Evolutionary conservation across 2,888 invertebrate species (phyloP), one percentile per base, ranked within the genome.

Genomic region (Lymantria monacha): DNA sequence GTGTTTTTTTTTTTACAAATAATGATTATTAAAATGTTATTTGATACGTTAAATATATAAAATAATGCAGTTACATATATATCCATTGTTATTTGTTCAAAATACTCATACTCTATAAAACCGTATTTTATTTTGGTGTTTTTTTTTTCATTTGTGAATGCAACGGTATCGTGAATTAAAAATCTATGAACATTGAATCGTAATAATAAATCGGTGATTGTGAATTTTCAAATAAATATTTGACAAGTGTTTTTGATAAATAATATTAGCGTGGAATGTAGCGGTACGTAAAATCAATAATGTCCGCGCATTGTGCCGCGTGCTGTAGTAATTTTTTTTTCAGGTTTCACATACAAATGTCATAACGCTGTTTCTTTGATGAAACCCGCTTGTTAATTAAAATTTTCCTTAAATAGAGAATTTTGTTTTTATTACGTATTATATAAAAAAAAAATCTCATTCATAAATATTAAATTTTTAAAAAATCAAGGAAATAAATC

Each of bases 261-360:
- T 76, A 80, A 74, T 72, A 72, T 61, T 66, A 62, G 60, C 70
- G 61, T 67, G 70, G 71, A 70, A 70, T 72, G 69, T 66, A 67
- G 76, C 73, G 68, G 70, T 68, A 65, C 70, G 73, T 71, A 85
- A 87, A 87, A 87, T 87, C 87, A 76, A 87, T 87, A 87, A 72
- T 79, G 81, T 78, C 76, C 82, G 87, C 87, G 87, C 87, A 86
- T 59, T 74, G 67, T 61, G 61, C 56, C 62, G 63, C 56, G 53
- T 62, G 59, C 61, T 60, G 57, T 53, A 54, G 50, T 51, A 56
- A 46, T 57, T 53, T 61, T 67, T n/a, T 67, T 64, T 65, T 64
- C 57, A 51, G 47, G 59, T 59, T 63, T 61, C 52, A 54, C 45
- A 49, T 42, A 56, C 46, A 54, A 57, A 57, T 63, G 61, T 52